These are phyloP conservation scores for Nezara viridula DNA, from an alignment of 2,888 invertebrate species.

Conservation along the genomic window DNA sequence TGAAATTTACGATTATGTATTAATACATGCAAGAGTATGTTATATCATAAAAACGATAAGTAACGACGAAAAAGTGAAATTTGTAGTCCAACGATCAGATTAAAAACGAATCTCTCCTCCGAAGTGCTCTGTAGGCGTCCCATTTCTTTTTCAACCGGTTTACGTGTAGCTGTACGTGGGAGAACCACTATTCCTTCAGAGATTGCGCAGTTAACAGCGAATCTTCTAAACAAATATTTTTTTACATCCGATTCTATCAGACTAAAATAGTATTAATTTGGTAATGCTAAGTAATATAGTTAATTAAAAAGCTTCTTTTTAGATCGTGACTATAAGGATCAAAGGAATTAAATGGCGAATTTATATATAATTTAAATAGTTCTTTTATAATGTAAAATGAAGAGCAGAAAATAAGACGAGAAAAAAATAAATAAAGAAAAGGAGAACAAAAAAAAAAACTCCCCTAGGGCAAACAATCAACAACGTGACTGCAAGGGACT, in stretches of 20 bases:
- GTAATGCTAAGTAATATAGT: not conserved
- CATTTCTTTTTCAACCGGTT: constrained; percentile 44
- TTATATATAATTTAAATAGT: not conserved
- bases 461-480: not conserved
- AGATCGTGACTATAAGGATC: not conserved
- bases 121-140: not conserved
- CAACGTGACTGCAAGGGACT: not conserved
- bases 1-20: not conserved
- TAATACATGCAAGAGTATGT: not conserved
- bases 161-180: constrained; percentile 12
- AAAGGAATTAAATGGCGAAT: not conserved
- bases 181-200: constrained; percentile 30
- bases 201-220: not conserved
- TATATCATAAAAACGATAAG: not conserved
- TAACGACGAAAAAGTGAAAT: not conserved
- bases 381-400: too few species aligned
- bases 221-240: not conserved
- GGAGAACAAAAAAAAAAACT: not conserved
- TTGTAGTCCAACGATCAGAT: not conserved
- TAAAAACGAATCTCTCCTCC: not conserved
- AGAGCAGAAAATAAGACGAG: not conserved
- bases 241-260: not conserved
- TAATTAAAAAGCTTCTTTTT: not conserved
- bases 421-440: not conserved
- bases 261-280: too few species aligned